Evolutionary conservation across 1,140 invertebrate genomes (phyloP).

Genomic region (Zaprionus inermis): DNA sequence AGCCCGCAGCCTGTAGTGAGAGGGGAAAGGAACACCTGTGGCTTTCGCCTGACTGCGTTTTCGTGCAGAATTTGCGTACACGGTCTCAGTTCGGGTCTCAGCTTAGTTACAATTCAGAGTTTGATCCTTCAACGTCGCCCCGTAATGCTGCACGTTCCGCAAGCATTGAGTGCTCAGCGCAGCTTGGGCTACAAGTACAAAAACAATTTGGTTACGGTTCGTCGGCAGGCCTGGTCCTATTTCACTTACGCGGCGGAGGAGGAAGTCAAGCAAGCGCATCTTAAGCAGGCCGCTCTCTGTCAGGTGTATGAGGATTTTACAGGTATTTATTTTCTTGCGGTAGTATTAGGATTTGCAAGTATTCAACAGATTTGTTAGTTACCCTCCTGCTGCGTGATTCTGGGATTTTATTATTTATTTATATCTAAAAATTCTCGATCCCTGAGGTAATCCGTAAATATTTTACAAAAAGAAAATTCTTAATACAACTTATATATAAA

Average conservation of each 20-base stretch:
- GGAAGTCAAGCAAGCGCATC: slow-evolving; percentile 52
- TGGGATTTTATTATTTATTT: not conserved
- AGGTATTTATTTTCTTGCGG: slow-evolving; percentile 50
- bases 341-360: slow-evolving; percentile 5
- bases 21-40: slow-evolving; percentile 55
- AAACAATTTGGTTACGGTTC: slow-evolving; percentile 63
- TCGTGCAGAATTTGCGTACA: slow-evolving; percentile 39
- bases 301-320: slow-evolving; percentile 76
- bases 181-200: slow-evolving; percentile 28
- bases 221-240: slow-evolving; percentile 56
- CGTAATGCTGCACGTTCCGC: slow-evolving; percentile 61
- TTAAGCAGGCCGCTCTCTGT: slow-evolving; percentile 60
- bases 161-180: slow-evolving; percentile 27
- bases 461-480: not conserved
- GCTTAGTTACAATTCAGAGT: slow-evolving; percentile 61
- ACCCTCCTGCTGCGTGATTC: not conserved
- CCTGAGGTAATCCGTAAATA: not conserved
- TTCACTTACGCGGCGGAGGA: slow-evolving; percentile 65
- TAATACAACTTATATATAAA: not conserved
- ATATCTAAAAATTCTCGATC: not conserved
- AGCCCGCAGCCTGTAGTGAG: not conserved
- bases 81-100: slow-evolving; percentile 4
- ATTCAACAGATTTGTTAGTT: not conserved
- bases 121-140: slow-evolving; percentile 54
- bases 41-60: slow-evolving; percentile 44